These are phyloP conservation scores for Ormyrus labotus DNA, from an alignment of 2,888 invertebrate genomes.

Conservation along the genomic window DNA sequence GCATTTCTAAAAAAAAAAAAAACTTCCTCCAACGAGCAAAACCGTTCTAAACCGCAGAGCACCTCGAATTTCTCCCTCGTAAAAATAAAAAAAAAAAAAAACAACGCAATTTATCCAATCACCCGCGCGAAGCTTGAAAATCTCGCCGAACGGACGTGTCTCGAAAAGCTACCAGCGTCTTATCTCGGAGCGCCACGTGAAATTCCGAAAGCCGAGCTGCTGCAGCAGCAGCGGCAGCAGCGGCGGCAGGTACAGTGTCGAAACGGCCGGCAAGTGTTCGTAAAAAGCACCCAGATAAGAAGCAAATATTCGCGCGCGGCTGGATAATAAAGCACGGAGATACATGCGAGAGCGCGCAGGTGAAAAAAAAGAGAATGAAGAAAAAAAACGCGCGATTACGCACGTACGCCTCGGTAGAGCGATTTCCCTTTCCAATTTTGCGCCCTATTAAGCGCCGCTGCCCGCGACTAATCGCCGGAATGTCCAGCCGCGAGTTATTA, in stretches of 20 bases:
- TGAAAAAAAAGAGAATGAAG: neutral
- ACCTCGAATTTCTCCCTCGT: too few species aligned
- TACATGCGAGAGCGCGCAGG: conserved; percentile 6
- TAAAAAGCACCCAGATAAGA: conserved; percentile 26
- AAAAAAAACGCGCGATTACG: conserved; percentile 8
- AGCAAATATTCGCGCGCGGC: conserved; percentile 6
- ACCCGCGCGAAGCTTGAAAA: neutral
- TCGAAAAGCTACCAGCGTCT: conserved; percentile 1
- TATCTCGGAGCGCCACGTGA: neutral
- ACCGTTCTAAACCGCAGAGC: too few species aligned
- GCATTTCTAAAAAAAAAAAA: neutral
- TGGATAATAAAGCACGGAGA: conserved; percentile 31
- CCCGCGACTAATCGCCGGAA: neutral
- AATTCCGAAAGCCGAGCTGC: conserved; percentile 4
- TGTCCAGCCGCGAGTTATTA: neutral
- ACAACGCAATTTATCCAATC: neutral
- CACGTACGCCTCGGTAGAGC: neutral
- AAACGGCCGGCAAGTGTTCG: neutral
- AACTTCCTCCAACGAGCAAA: neutral
- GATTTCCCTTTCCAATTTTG: conserved; percentile 5
- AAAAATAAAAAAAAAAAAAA: too few species aligned
- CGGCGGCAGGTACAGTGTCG: conserved; percentile 9
- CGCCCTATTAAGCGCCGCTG: conserved; percentile 8
- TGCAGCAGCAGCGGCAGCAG: neutral
- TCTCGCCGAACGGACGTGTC: neutral